Conservation (phyloP, 2,888 invertebrate genomes). For the Papilio elwesi region DNA sequence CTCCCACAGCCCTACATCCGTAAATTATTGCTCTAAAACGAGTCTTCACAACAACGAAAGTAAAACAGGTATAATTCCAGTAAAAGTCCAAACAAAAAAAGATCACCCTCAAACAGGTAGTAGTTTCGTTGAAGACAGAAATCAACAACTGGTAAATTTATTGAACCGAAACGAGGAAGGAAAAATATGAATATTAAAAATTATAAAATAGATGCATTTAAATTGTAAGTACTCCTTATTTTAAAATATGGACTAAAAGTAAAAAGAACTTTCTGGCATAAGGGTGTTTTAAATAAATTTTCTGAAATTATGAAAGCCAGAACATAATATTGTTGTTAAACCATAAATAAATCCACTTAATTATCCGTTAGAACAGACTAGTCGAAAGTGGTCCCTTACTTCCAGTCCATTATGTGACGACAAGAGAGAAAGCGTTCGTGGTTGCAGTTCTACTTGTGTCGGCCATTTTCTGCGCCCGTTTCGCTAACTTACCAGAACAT, state of each 20-base stretch:
- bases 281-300: not conserved
- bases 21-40: not conserved
- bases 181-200: not conserved
- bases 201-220: not conserved
- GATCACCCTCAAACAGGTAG: slow-evolving; percentile 25
- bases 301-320: not conserved
- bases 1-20: not conserved
- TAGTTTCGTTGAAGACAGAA: not conserved
- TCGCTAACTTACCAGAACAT: slow-evolving; percentile 48
- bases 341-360: not conserved
- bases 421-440: slow-evolving; percentile 72
- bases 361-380: slow-evolving; percentile 10
- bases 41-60: not conserved
- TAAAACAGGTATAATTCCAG: slow-evolving; percentile 13
- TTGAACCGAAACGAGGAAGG: not conserved
- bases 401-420: slow-evolving; percentile 44
- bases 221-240: not conserved
- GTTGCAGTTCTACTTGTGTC: slow-evolving; percentile 59
- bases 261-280: not conserved
- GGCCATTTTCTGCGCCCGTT: slow-evolving; percentile 69
- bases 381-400: slow-evolving; percentile 56
- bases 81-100: slow-evolving; percentile 15
- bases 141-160: not conserved
- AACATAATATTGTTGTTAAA: not conserved
- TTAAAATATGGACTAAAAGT: not conserved